A percentile compares a stretch with the other conserved stretches of the same genome.
Conservation (phyloP, 1,140 invertebrate genomes). For the Leucophenga varia region DNA sequence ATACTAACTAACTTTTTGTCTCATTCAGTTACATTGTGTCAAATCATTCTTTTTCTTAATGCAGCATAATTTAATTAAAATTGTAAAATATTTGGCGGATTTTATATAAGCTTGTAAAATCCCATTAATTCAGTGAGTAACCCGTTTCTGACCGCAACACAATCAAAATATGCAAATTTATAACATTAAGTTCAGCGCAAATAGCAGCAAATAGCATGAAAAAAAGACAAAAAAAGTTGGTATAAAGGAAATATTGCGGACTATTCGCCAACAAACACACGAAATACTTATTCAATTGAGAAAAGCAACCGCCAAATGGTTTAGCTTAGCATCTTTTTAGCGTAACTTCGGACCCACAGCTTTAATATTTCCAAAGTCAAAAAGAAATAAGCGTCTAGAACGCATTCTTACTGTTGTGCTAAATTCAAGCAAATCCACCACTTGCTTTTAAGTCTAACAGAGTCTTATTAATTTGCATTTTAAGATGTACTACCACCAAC, state of each 20-base stretch:
- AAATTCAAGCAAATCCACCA: slow-evolving; percentile 4
- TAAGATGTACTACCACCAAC: slow-evolving; percentile 25
- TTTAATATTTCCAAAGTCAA: no score
- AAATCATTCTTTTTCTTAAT: no score
- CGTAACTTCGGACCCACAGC: no score
- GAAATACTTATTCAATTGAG: slow-evolving; percentile 44
- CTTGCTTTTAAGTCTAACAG: slow-evolving; percentile 25
- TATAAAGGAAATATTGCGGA: slow-evolving; percentile 29
- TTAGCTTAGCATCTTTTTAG: no score
- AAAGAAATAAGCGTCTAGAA: no score
- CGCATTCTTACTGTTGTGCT: no score
- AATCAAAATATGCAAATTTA: slow-evolving; percentile 56
- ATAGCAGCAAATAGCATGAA: slow-evolving; percentile 16
- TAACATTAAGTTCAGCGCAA: slow-evolving; percentile 52
- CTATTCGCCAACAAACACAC: slow-evolving; percentile 27
- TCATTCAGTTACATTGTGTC: no score
- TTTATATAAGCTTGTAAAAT: slow-evolving; percentile 49
- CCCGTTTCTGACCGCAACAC: slow-evolving; percentile 52
- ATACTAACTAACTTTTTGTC: no score
- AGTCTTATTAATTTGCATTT: slow-evolving; percentile 38
- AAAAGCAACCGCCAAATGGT: slow-evolving; percentile 19
- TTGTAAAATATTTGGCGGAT: slow-evolving; percentile 52
- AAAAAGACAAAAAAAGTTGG: slow-evolving; percentile 24
- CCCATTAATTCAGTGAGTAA: slow-evolving; percentile 52
- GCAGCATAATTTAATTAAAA: slow-evolving; percentile 50